A percentile compares a stretch with the other conserved stretches of the same genome.
Evolutionary conservation across 2,797 vertebrate species (phyloP).

Genomic region (Denticeps clupeoides): DNA sequence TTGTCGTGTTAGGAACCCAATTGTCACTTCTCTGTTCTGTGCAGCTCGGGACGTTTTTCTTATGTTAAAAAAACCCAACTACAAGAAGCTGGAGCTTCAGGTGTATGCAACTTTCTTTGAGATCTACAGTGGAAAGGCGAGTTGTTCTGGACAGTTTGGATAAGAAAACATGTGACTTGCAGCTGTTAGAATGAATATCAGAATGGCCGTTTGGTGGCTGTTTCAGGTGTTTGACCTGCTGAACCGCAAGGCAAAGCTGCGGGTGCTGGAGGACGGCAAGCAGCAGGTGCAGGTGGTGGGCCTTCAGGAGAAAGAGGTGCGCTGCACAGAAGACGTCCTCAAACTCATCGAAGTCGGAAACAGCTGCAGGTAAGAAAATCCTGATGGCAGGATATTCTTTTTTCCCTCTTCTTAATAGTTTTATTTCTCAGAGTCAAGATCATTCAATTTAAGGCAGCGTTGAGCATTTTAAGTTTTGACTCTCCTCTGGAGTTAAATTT

Average conservation of each 20-base stretch:
- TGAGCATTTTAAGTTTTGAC: too few relatives aligned
- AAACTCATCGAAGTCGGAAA: constrained; percentile 96
- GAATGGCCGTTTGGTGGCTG: background rate
- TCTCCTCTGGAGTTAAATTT: too few relatives aligned
- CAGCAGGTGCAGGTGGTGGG: constrained; percentile 96
- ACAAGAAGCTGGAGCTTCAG: constrained; percentile 94
- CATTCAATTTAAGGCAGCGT: too few relatives aligned
- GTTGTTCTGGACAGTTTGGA: too few relatives aligned
- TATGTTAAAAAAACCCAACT: constrained; percentile 94
- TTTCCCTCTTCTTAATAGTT: too few relatives aligned
- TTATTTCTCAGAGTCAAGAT: too few relatives aligned
- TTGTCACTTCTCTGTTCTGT: constrained; percentile 9
- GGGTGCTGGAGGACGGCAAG: constrained; percentile 92
- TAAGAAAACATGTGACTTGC: too few relatives aligned
- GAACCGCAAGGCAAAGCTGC: constrained; percentile 88
- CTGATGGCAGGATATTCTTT: too few relatives aligned
- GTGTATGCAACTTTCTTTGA: constrained; percentile 96
- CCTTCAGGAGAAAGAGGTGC: constrained; percentile 86
- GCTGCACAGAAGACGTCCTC: constrained; percentile 90
- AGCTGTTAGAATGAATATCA: constrained; percentile 2
- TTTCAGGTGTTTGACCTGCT: constrained; percentile 87
- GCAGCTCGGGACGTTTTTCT: constrained; percentile 94
- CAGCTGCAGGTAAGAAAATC: constrained; percentile 86
- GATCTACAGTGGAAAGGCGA: constrained; percentile 96
- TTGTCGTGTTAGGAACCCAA: too few relatives aligned